phyloP scores from a whole-genome alignment of 2,797 vertebrate species.

The Sebastes nivosus region DNA sequence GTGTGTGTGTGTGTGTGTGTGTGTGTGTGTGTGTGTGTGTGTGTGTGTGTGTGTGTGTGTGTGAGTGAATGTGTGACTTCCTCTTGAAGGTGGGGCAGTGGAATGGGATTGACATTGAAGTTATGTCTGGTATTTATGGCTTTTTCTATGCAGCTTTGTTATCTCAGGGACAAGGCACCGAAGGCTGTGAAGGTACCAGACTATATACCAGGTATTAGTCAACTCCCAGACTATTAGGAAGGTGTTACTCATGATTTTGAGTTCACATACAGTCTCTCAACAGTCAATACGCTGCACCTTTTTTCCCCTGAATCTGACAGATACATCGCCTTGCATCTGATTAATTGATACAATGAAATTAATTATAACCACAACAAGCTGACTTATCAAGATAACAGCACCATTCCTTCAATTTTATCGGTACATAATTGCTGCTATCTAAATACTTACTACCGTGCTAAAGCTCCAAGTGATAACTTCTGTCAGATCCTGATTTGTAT shows the following conservation, averaged over 20 bases:
- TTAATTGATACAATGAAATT: background rate
- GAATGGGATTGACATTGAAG: conserved; percentile 54
- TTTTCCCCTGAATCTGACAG: background rate
- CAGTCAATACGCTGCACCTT: background rate
- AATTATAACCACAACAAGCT: background rate
- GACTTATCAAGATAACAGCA: background rate
- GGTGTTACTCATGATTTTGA: background rate
- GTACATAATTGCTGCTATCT: background rate
- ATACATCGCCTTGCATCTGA: background rate
- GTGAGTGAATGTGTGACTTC: conserved; percentile 41
- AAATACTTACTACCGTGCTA: background rate
- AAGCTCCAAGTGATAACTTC: background rate
- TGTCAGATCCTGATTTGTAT: background rate
- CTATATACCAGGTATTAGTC: conserved; percentile 25
- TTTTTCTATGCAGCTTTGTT: conserved; percentile 50
- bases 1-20: background rate
- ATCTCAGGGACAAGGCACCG: conserved; percentile 49
- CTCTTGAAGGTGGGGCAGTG: conserved; percentile 60
- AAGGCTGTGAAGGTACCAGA: conserved; percentile 3
- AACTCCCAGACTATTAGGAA: background rate
- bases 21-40: conserved; percentile 22
- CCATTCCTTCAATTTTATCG: background rate
- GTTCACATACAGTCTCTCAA: background rate
- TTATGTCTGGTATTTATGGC: conserved; percentile 64
- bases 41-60: conserved; percentile 15